Base-by-base conservation (phyloP, 2,888 invertebrate genomes). In the Stramonita haemastoma region DNA sequence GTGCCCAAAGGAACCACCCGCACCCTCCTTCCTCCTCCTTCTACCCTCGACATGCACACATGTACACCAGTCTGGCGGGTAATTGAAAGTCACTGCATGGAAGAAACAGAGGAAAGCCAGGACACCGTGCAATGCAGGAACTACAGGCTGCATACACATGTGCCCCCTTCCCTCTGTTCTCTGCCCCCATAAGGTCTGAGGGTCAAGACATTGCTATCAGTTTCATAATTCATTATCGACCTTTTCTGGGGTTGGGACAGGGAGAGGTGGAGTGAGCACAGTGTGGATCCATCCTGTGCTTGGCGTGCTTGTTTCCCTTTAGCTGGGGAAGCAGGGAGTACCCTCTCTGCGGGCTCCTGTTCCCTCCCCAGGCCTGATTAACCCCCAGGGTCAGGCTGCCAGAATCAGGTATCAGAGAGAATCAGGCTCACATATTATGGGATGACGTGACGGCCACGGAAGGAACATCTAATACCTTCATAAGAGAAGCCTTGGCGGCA, bases 161-260 rank as follows among this genome's bases (percentile, higher is more conserved):
- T n/a, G n/a, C 15, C 11, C 32, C n/a, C n/a, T n/a, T n/a, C 73
- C 13, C n/a, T 13, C 73, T n/a, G n/a, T n/a, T n/a, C 73, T 11
- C 79, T 32, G n/a, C 79, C 32, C 46, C 46, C 88, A 60, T 19
- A 26, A 46, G 60, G 46, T 56, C 46, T 70, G 85, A 46, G 46
- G 89, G 89, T 73, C 89, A 84, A 83, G 89, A 89, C 89, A 84
- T 85, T 89, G 73, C 66, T 89, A 89, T 89, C 85, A 89, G 85
- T 89, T 89, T 89, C 89, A 89, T 89, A 89, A 89, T 89, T 89
- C 89, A 89, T 85, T 89, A 89, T 89, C 89, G 89, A 89, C 89
- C 73, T 89, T 89, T 46, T 46, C 60, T 84, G 56, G 46, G 46
- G 46, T 8, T 46, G 70, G 46, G 29, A 29, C 26, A 85, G 70